phyloP scores from a whole-genome alignment of 2,888 invertebrate species.

The Boloria euphrosyne region DNA sequence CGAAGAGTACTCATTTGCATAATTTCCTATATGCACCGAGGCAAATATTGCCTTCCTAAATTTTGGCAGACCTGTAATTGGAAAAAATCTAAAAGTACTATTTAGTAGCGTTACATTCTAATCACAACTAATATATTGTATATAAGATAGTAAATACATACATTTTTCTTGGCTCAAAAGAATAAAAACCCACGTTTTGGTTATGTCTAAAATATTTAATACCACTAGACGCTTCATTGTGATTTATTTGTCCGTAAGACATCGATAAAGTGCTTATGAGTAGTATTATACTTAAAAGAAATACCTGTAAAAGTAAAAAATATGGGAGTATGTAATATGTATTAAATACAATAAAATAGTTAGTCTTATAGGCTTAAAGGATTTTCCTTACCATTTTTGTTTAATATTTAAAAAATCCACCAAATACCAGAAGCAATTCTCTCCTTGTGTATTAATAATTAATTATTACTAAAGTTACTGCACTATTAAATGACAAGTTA shows the following conservation, averaged over 20 bases:
- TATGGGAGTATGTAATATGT: background rate
- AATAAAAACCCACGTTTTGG: background rate
- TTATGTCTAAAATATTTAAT: conserved; percentile 11
- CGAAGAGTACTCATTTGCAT: background rate
- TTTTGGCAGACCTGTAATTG: conserved; percentile 5
- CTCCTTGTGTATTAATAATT: too few relatives aligned
- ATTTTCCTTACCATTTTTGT: too few relatives aligned
- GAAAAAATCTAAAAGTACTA: conserved; percentile 3
- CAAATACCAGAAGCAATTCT: too few relatives aligned
- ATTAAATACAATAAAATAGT: background rate
- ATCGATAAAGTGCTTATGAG: background rate
- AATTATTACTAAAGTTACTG: background rate
- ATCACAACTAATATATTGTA: background rate
- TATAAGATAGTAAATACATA: background rate
- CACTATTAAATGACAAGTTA: background rate
- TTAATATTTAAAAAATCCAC: too few relatives aligned
- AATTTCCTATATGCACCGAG: background rate
- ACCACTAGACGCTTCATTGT: background rate
- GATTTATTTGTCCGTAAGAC: background rate
- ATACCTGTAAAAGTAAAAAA: conserved; percentile 23
- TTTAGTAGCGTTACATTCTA: background rate
- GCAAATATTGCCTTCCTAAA: background rate
- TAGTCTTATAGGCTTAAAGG: too few relatives aligned
- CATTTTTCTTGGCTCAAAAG: background rate
- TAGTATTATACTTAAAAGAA: background rate